Evolutionary conservation across 1,140 invertebrate species (phyloP), one percentile per base, ranked within the genome.

Genomic region (Mizuhopecten yessoensis): DNA sequence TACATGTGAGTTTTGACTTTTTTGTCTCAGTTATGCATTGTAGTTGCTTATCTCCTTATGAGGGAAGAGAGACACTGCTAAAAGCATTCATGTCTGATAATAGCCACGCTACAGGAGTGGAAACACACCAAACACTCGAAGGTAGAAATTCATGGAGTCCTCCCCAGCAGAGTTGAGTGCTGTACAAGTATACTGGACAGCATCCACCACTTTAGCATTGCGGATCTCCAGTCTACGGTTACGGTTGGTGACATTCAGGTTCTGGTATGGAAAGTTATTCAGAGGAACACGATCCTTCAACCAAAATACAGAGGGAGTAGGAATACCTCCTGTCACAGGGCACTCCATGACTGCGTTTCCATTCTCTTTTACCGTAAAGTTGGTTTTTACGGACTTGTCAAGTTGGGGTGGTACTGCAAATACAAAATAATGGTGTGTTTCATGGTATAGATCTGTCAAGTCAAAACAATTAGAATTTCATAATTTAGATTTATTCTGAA

Each of bases 291-390:
- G 88, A 75, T 96, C 94, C 88, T 96, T 96, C 0, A 93, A 88
- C 97, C 97, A 97, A 13, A 96, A 93, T 86, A 97, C 96, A 29
- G 95, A 95, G 20, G 97, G 97, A 17, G 92, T 89, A 20, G 97
- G 97, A 39, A 96, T 96, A 20, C 57, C 57, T 9, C 97, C 97
- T 87, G 93, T 93, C 7, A 97, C 96, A 15, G 95, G 95, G 93
- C 97, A 97, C 39, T 96, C 92, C 1, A 97, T 93, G 33, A 88
- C 90, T 20, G 94, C 86, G 13, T 94, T 96, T 34, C 91, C 90
- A 90, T 96, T 96, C 92, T 96, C 93, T 9, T 94, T 92, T 9
- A 95, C 95, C 7, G 90, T 91, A 34, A 95, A 88, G 33, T 93
- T 89, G 13, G 93, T 94, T 29, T 93, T 91, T 23, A 95, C 36